Conservation (phyloP, 2,113 vertebrate species). For the Pomatostomus ruficeps region DNA sequence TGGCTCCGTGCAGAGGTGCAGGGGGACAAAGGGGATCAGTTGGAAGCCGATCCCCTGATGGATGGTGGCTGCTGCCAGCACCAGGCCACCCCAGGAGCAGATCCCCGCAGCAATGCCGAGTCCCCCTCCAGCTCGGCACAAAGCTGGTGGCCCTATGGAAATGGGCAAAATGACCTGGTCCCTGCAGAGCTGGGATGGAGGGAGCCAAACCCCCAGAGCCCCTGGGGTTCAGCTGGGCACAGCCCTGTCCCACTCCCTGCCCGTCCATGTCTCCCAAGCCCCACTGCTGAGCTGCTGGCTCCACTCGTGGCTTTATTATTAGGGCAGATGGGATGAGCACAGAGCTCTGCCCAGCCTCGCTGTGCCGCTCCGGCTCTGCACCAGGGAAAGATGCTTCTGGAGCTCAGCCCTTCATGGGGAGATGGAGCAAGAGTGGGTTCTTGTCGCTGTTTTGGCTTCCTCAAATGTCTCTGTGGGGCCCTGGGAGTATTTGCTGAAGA, state of each 20-base stretch:
- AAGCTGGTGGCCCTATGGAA: not conserved
- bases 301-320: accelerated
- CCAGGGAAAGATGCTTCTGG: not conserved
- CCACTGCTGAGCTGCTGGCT: accelerated
- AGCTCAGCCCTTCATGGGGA: accelerated
- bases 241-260: not conserved
- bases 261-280: accelerated
- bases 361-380: accelerated
- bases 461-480: not conserved
- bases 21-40: accelerated
- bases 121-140: not conserved
- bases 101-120: accelerated
- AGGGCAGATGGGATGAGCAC: not conserved
- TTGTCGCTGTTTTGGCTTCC: not conserved
- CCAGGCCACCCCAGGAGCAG: not conserved
- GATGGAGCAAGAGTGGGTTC: not conserved
- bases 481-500: slow-evolving; percentile 6
- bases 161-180: not conserved
- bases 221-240: not conserved
- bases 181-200: not conserved
- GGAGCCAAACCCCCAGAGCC: not conserved
- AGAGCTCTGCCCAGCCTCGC: not conserved
- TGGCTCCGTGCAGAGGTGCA: accelerated
- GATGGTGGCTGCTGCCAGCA: not conserved
- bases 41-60: not conserved